Evolutionary conservation across 2,797 vertebrate genomes (phyloP).

Genomic region (Sebastes goodei): DNA sequence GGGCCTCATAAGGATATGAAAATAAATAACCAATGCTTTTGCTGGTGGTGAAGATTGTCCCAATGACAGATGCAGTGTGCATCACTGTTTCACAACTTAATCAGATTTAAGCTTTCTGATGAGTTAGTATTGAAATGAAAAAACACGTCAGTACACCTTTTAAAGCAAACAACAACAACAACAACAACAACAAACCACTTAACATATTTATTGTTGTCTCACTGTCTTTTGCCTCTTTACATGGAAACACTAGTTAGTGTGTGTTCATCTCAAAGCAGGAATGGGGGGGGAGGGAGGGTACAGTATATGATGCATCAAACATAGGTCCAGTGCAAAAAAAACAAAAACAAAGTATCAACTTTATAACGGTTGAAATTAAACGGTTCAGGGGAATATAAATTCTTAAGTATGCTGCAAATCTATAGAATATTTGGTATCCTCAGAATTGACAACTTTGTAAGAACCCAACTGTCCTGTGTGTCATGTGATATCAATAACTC

Average conservation of each 20-base stretch:
- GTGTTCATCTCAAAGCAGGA: slow-evolving; percentile 42
- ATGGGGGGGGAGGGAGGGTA: neutral
- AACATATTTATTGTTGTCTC: slow-evolving; percentile 62
- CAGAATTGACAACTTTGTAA: neutral
- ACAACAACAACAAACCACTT: neutral
- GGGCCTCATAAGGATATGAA: neutral
- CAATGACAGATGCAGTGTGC: neutral
- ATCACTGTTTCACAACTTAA: too few species aligned
- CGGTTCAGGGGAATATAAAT: slow-evolving; percentile 11
- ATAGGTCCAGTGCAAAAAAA: slow-evolving; percentile 72
- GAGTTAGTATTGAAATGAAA: neutral
- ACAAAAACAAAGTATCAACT: slow-evolving; percentile 13
- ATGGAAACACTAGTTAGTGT: slow-evolving; percentile 55
- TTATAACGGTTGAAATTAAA: slow-evolving; percentile 10
- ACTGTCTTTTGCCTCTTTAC: slow-evolving; percentile 42
- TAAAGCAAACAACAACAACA: neutral
- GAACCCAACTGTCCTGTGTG: neutral
- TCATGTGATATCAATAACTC: neutral
- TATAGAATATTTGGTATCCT: slow-evolving; percentile 38
- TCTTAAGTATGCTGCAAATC: slow-evolving; percentile 15
- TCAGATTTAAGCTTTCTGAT: neutral
- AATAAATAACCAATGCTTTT: neutral
- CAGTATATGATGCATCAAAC: slow-evolving; percentile 55
- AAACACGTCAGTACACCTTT: neutral
- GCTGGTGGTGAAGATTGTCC: neutral